A percentile compares a stretch with the other conserved stretches of the same genome.
phyloP scores from a whole-genome alignment of 2,113 vertebrate genomes.

The Canis aureus region DNA sequence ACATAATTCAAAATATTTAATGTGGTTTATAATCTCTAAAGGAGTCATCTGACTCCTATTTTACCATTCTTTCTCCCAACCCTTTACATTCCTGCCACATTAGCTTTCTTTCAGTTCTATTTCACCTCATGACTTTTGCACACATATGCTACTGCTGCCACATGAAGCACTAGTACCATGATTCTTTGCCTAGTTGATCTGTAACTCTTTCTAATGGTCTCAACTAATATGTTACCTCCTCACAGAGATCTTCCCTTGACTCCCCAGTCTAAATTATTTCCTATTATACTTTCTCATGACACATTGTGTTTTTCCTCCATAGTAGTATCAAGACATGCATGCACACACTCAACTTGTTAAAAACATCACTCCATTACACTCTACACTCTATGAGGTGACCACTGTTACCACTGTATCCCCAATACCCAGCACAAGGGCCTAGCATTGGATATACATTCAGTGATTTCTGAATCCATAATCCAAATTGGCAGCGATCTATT shows the following conservation, averaged over 20 bases:
- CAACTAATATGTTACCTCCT: not conserved
- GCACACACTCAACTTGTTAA: slow-evolving; percentile 7
- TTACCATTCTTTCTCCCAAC: not conserved
- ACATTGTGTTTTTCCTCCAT: not conserved
- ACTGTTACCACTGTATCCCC: not conserved
- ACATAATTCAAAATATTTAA: slow-evolving; percentile 10
- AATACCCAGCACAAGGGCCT: not conserved
- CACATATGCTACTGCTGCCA: not conserved
- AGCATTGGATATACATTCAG: not conserved
- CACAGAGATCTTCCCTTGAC: not conserved
- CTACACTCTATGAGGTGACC: not conserved
- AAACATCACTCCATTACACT: not conserved
- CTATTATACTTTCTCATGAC: not conserved
- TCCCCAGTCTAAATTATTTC: not conserved
- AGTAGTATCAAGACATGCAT: not conserved
- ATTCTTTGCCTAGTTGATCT: not conserved
- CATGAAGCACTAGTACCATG: not conserved
- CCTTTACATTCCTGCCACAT: not conserved
- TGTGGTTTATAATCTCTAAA: not conserved
- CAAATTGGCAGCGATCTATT: not conserved
- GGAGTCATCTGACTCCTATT: not conserved
- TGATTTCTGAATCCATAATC: slow-evolving; percentile 43
- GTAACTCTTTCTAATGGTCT: not conserved
- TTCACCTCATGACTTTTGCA: not conserved
- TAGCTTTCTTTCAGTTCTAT: not conserved